phyloP scores from a whole-genome alignment of 2,888 invertebrate species.

The Anticlea derivata region DNA sequence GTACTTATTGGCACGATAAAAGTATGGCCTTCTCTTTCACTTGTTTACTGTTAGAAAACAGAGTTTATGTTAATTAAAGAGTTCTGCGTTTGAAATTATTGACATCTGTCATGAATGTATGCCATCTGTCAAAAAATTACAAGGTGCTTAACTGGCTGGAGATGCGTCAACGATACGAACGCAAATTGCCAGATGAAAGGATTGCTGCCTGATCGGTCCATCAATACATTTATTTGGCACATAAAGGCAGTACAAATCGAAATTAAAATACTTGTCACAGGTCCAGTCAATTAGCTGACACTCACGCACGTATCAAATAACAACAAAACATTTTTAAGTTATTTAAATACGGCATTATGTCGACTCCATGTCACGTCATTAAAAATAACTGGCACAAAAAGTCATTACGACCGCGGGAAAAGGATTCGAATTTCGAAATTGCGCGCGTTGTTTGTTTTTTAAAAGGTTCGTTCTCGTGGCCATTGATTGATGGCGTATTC shows the following conservation, averaged over 20 bases:
- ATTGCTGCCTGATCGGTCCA: too few species aligned
- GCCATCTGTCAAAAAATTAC: too few species aligned
- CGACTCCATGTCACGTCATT: conserved; percentile 18
- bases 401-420: conserved; percentile 49
- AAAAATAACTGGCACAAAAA: conserved; percentile 49
- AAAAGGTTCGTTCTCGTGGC: conserved; percentile 50
- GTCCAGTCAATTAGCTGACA: conserved; percentile 52
- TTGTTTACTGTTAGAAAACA: too few species aligned
- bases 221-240: too few species aligned
- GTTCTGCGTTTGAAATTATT: too few species aligned
- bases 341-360: conserved; percentile 27
- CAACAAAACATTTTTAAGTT: conserved; percentile 34
- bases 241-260: conserved; percentile 14
- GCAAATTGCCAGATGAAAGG: too few species aligned
- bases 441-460: conserved; percentile 57
- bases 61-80: too few species aligned
- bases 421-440: conserved; percentile 45
- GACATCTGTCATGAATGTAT: too few species aligned
- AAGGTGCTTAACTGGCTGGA: too few species aligned
- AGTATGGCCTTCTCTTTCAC: too few species aligned
- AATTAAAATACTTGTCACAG: conserved; percentile 33
- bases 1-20: too few species aligned
- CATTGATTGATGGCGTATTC: conserved; percentile 32
- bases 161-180: too few species aligned
- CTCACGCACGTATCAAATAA: conserved; percentile 44